Evolutionary conservation across 2,113 vertebrate genomes (phyloP), one percentile per base, ranked within the genome.

Genomic region (Bostrychus sinensis): DNA sequence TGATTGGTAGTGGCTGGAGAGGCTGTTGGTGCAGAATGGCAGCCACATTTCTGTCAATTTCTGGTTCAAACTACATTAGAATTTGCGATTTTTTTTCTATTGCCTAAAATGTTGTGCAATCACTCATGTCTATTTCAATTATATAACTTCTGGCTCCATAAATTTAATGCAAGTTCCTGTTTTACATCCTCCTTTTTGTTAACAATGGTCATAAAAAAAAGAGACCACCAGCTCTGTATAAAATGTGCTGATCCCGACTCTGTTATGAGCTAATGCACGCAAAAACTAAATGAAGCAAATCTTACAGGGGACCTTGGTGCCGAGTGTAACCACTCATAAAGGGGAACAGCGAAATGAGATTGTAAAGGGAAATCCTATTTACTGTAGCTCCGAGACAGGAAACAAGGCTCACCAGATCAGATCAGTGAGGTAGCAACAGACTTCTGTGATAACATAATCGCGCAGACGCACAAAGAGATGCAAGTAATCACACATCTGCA

Each of bases 291-390:
- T 67, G 59, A 70, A 42, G 76, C 75, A 72, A 69, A 73, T 58
- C 66, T 80, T 65, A 78, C 70, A 56, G 34, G 53, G 41, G 45
- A 56, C 34, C 75, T 28, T 39, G 32, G 34, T 23, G 10, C 19
- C 65, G 58, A 17, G 60, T 34, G 53, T 64, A 11, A 12, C 56
- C n/a, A 26, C 61, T 77, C 43, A 53, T 56, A 32, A 71, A 63
- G 57, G 55, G 61, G 51, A 66, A 30, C 48, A 14, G 53, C 65
- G 45, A 60, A 75, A 88, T 80, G 13, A 12, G 25, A 78, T 82
- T 84, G 75, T 13, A 28, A 16, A 13, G 60, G 71, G 66, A 80
- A 78, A 78, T 72, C 54, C 64, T 72, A 68, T 85, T 86, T 69
- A 60, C 55, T 20, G 25, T 17, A 30, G 16, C 48, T 51, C 25